These are phyloP conservation scores for Apogon talboti DNA, from an alignment of 2,797 vertebrate species.

Conservation along the genomic window DNA sequence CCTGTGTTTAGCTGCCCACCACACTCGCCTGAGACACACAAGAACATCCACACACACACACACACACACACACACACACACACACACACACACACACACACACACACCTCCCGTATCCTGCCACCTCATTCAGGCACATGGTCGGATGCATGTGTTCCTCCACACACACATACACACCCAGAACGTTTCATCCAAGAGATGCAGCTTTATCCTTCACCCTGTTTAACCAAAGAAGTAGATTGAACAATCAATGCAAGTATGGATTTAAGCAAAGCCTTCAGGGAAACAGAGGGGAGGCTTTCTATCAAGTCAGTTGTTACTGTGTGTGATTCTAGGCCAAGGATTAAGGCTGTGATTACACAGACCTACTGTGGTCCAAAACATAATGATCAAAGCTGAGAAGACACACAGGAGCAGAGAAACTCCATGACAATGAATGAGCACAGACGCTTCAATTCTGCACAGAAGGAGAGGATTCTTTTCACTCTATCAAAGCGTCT, in stretches of 20 bases:
- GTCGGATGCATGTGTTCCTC: constrained; percentile 25
- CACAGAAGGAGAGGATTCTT: background rate
- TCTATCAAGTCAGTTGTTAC: constrained; percentile 65
- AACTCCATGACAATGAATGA: constrained; percentile 24
- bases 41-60: constrained; percentile 27
- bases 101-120: constrained; percentile 29
- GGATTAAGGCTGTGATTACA: constrained; percentile 76
- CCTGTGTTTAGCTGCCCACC: constrained; percentile 78
- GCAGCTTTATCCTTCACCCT: constrained; percentile 47
- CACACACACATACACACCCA: constrained; percentile 26
- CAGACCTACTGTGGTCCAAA: constrained; percentile 65
- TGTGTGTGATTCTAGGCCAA: constrained; percentile 63
- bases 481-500: background rate
- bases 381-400: constrained; percentile 64
- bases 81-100: constrained; percentile 26
- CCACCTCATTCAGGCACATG: constrained; percentile 54
- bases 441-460: constrained; percentile 6
- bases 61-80: constrained; percentile 24
- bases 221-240: constrained; percentile 60
- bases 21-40: constrained; percentile 42
- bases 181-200: constrained; percentile 31
- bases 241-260: constrained; percentile 62
- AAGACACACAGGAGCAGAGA: constrained; percentile 18
- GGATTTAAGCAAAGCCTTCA: constrained; percentile 69
- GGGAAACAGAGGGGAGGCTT: constrained; percentile 53